phyloP scores from a whole-genome alignment of 2,888 invertebrate genomes.

The Cordylochernes scorpioides region DNA sequence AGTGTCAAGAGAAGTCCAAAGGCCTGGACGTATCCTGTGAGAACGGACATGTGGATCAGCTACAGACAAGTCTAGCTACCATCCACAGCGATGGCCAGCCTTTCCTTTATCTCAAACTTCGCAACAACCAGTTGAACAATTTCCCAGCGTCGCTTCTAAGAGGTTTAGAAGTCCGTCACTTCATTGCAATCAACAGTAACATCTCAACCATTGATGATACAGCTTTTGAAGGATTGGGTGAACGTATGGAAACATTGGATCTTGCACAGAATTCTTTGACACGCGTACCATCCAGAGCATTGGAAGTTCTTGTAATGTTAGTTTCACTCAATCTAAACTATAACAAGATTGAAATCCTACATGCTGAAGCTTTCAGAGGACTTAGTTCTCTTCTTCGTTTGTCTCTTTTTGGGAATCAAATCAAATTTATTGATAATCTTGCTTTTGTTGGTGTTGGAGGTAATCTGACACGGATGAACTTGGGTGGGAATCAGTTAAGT shows the following conservation, averaged over 20 bases:
- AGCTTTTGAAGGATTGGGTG: constrained; percentile 54
- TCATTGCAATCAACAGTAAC: constrained; percentile 60
- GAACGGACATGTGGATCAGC: constrained; percentile 18
- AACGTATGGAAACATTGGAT: constrained; percentile 50
- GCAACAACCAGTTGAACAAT: constrained; percentile 58
- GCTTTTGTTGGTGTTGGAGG: constrained; percentile 65
- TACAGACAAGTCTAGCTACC: constrained; percentile 6
- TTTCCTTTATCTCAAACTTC: constrained; percentile 59
- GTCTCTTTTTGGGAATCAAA: constrained; percentile 40
- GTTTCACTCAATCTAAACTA: constrained; percentile 67
- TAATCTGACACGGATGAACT: constrained; percentile 56
- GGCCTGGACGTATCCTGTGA: constrained; percentile 57
- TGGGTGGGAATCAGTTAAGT: constrained; percentile 53
- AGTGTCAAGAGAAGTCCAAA: constrained; percentile 57
- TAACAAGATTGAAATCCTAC: constrained; percentile 49
- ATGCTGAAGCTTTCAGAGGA: constrained; percentile 55
- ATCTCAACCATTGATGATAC: constrained; percentile 60
- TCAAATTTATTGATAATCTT: constrained; percentile 41
- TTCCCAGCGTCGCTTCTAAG: constrained; percentile 47
- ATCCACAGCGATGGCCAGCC: constrained; percentile 19
- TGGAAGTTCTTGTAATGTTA: constrained; percentile 22
- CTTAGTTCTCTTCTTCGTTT: constrained; percentile 60
- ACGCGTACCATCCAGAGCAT: constrained; percentile 19
- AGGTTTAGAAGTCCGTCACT: constrained; percentile 55
- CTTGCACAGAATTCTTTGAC: constrained; percentile 55